Conservation (phyloP, 2,888 invertebrate species). For the Anthophora plumipes region DNA sequence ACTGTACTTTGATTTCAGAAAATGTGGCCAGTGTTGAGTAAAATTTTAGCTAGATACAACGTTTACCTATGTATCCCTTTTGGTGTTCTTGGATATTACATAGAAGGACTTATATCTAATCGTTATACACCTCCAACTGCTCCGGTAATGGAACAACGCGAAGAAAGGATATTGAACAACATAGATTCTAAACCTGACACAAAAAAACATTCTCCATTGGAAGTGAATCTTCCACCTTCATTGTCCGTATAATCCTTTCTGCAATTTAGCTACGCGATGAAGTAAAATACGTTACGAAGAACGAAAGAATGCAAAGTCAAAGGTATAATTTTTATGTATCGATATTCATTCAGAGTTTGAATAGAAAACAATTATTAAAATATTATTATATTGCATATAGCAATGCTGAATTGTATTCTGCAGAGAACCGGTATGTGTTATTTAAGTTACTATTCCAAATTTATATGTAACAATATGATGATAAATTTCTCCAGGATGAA, state of each 20-base stretch:
- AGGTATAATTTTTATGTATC: not conserved
- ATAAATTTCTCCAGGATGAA: slow-evolving; percentile 91
- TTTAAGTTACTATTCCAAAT: slow-evolving; percentile 86
- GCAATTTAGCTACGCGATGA: not conserved
- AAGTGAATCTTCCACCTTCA: slow-evolving; percentile 83
- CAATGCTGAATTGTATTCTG: not conserved
- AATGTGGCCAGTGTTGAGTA: slow-evolving; percentile 92
- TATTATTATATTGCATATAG: not conserved
- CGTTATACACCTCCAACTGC: slow-evolving; percentile 89
- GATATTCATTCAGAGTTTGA: not conserved
- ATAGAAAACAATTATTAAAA: not conserved
- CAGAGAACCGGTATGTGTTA: not conserved
- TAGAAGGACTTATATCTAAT: slow-evolving; percentile 91
- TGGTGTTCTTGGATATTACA: slow-evolving; percentile 94
- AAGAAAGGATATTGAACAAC: slow-evolving; percentile 78
- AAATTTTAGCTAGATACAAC: slow-evolving; percentile 88
- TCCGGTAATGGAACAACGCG: slow-evolving; percentile 79
- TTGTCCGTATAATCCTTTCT: slow-evolving; percentile 66
- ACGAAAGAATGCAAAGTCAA: not conserved
- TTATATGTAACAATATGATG: slow-evolving; percentile 90
- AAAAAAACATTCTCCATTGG: slow-evolving; percentile 80
- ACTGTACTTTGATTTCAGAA: slow-evolving; percentile 66
- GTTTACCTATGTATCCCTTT: slow-evolving; percentile 94
- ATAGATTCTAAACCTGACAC: slow-evolving; percentile 67
- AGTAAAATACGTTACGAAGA: too few relatives aligned